Evolutionary conservation across 1,140 invertebrate species (phyloP).

Genomic region (Trissolcus basalis): DNA sequence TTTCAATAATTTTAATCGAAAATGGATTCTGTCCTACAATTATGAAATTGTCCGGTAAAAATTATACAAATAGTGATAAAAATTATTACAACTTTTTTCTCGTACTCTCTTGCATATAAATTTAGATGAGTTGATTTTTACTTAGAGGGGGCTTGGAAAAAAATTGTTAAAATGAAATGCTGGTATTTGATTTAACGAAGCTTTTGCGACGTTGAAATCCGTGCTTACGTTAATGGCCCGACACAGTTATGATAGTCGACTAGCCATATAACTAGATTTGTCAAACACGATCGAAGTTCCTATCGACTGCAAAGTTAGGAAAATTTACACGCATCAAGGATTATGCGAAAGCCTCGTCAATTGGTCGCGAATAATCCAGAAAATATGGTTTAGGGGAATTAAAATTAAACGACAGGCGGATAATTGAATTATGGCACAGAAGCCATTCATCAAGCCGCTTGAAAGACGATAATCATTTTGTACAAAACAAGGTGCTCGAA

Average conservation of each 20-base stretch:
- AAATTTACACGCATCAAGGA: conserved; percentile 56
- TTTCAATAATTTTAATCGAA: no score
- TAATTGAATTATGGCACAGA: conserved; percentile 36
- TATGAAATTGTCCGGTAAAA: no score
- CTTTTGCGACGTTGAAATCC: conserved; percentile 53
- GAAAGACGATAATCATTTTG: conserved; percentile 17
- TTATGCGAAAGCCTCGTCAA: conserved; percentile 49
- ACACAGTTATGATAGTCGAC: conserved; percentile 60
- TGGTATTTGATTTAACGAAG: conserved; percentile 54
- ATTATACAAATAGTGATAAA: no score
- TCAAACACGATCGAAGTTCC: conserved; percentile 54
- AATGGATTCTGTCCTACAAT: no score
- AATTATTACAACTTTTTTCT: no score
- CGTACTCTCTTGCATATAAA: no score
- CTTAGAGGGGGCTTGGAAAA: no score
- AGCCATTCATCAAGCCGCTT: conserved; percentile 12
- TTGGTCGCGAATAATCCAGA: conserved; percentile 48
- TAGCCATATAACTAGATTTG: conserved; percentile 62
- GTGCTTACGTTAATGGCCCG: conserved; percentile 34
- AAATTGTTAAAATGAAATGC: no score
- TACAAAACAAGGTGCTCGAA: background rate
- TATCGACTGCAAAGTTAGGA: conserved; percentile 50
- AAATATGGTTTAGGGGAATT: conserved; percentile 45
- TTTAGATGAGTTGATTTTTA: no score
- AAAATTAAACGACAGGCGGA: conserved; percentile 38